These are phyloP conservation scores for Muscicapa comitata DNA, from an alignment of 2,797 vertebrate species.

Conservation along the genomic window DNA sequence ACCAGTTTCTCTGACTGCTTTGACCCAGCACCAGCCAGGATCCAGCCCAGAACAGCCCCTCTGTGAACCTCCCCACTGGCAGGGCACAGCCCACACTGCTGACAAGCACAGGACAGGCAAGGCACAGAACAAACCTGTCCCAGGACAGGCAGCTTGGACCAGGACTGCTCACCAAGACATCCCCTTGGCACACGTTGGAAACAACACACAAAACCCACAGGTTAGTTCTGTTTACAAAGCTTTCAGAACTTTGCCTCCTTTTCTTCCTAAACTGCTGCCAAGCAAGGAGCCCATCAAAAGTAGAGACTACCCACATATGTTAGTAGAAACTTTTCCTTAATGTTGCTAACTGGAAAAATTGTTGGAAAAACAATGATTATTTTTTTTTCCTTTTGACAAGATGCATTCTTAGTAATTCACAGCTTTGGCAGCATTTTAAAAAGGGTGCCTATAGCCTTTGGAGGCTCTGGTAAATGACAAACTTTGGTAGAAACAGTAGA, in stretches of 20 bases:
- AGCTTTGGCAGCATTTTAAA: neutral
- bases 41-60: neutral
- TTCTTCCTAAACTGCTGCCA: neutral
- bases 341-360: neutral
- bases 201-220: neutral
- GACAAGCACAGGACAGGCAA: neutral
- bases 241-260: neutral
- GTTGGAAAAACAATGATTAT: neutral
- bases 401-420: neutral
- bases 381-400: neutral
- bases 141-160: neutral
- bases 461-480: neutral
- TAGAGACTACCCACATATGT: neutral
- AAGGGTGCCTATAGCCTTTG: neutral
- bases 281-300: neutral
- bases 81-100: fast-evolving
- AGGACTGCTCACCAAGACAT: neutral
- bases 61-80: neutral
- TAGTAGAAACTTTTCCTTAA: neutral
- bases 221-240: neutral
- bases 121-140: neutral
- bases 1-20: neutral
- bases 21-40: neutral
- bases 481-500: neutral
- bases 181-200: neutral